Conservation (phyloP, 2,113 vertebrate genomes). For the Dermatemys mawii region DNA sequence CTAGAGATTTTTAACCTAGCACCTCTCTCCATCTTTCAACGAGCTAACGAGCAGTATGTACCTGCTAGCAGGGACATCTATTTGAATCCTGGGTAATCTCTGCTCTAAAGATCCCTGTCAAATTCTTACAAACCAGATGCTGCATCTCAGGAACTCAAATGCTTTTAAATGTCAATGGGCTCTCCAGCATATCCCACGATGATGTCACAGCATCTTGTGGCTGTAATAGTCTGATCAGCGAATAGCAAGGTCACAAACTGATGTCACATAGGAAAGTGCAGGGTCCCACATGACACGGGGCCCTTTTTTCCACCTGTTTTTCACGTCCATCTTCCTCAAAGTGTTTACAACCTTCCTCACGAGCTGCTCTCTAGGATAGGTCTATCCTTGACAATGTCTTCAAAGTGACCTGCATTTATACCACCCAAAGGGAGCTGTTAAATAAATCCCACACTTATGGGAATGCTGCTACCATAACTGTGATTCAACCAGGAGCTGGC, state of each 20-base stretch:
- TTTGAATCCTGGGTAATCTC: neutral
- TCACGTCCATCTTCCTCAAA: too few relatives aligned
- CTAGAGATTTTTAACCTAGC: neutral
- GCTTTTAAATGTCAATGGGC: neutral
- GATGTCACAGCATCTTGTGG: too few relatives aligned
- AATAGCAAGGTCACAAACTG: too few relatives aligned
- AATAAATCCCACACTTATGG: neutral
- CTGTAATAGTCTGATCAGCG: too few relatives aligned
- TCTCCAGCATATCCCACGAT: neutral
- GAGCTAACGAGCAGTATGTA: neutral
- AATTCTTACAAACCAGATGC: accelerated
- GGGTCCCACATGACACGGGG: too few relatives aligned
- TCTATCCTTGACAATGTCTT: too few relatives aligned
- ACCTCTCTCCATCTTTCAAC: neutral
- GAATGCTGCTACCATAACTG: neutral
- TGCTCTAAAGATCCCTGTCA: accelerated
- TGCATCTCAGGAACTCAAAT: accelerated
- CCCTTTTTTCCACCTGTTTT: too few relatives aligned
- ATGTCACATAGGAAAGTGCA: too few relatives aligned
- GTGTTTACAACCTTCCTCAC: too few relatives aligned
- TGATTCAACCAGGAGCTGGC: neutral
- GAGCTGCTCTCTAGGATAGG: too few relatives aligned
- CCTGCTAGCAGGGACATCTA: neutral
- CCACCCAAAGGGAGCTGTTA: too few relatives aligned
- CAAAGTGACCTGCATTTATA: too few relatives aligned